Percentiles rank a stretch among this genome's conserved stretches.
Evolutionary conservation across 2,888 invertebrate genomes (phyloP).

Genomic region (Cryptocheilus praepositus): DNA sequence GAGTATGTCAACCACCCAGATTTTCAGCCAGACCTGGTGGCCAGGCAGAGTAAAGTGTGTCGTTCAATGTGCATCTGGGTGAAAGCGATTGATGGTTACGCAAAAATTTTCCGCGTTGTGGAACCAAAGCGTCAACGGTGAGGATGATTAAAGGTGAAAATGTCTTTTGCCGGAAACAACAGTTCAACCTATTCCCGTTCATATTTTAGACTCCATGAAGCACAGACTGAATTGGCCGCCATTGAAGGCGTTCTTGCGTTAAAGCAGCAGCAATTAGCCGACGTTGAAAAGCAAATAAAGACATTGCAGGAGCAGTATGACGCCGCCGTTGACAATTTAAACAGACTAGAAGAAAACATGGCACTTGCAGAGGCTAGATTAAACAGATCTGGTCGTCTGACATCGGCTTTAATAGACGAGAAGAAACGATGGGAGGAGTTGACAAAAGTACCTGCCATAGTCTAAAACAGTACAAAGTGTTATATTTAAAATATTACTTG

Average conservation of each 20-base stretch:
- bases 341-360: constrained; percentile 84
- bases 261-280: constrained; percentile 88
- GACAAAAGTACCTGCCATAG: constrained; percentile 76
- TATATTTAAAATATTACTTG: constrained; percentile 1
- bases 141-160: constrained; percentile 36
- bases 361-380: constrained; percentile 86
- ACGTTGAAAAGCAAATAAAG: constrained; percentile 84
- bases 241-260: constrained; percentile 86
- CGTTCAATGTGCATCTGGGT: constrained; percentile 96
- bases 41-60: constrained; percentile 91
- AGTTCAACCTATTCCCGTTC: background rate
- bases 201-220: constrained; percentile 70
- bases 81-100: constrained; percentile 91
- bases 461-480: background rate
- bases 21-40: constrained; percentile 89
- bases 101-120: constrained; percentile 89
- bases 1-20: constrained; percentile 90
- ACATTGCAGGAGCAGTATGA: constrained; percentile 81
- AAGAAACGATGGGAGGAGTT: constrained; percentile 89
- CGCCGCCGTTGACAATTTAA: constrained; percentile 84
- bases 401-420: constrained; percentile 91
- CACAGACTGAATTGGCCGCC: constrained; percentile 84
- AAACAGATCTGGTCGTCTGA: constrained; percentile 88
- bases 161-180: background rate
- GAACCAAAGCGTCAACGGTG: constrained; percentile 91